These are phyloP conservation scores for Drymodes brunneopygia DNA, from an alignment of 2,113 vertebrate genomes.

Conservation along the genomic window DNA sequence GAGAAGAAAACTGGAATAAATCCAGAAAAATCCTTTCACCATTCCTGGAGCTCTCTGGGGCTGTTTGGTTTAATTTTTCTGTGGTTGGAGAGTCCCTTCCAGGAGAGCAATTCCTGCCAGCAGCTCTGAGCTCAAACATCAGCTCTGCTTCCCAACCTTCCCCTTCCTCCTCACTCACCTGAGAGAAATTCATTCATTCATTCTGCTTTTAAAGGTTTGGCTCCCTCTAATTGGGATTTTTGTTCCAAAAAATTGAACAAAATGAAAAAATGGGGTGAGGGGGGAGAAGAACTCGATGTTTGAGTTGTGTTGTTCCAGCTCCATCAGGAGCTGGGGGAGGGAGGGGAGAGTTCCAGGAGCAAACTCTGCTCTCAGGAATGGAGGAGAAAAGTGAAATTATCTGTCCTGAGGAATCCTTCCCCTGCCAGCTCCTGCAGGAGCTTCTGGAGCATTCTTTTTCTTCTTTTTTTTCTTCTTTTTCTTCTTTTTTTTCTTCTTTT, in stretches of 20 bases:
- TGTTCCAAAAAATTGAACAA: too few species aligned
- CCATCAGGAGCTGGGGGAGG: too few species aligned
- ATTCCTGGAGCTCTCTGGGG: neutral
- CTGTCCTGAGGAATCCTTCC: too few species aligned
- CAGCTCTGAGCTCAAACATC: constrained; percentile 3
- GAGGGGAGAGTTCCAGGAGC: too few species aligned
- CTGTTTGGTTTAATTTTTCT: neutral
- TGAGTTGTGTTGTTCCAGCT: neutral
- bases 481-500: too few species aligned
- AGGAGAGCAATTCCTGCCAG: constrained; percentile 8
- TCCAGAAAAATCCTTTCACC: neutral
- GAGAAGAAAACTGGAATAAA: neutral
- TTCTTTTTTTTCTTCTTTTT: too few species aligned
- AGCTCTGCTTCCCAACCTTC: neutral
- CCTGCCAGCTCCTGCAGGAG: too few species aligned
- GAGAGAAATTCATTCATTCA: neutral
- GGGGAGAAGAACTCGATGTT: neutral
- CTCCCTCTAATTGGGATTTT: neutral
- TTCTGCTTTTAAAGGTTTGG: neutral
- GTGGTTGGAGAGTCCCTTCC: neutral
- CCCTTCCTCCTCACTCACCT: neutral
- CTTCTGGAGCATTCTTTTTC: too few species aligned
- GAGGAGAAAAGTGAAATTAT: too few species aligned
- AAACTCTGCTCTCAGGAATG: too few species aligned
- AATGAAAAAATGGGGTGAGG: too few species aligned